phyloP scores from a whole-genome alignment of 2,113 vertebrate species.

The Ceyx margarethae region DNA sequence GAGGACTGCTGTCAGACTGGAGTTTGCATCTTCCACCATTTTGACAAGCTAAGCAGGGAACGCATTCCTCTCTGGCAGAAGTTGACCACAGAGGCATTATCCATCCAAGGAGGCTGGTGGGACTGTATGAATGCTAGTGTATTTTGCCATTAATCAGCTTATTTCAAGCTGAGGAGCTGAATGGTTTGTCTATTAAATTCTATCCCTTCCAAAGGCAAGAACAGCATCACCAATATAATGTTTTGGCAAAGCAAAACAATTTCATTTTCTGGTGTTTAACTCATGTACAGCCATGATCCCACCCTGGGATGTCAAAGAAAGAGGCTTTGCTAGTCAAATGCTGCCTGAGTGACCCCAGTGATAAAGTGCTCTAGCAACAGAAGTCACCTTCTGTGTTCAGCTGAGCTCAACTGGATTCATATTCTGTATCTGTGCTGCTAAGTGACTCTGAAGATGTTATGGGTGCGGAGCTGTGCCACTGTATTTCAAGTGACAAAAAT shows the following conservation, averaged over 20 bases:
- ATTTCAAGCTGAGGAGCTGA: not conserved
- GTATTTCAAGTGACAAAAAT: conserved; percentile 1
- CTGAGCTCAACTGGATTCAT: not conserved
- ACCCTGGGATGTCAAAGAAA: not conserved
- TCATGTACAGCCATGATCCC: not conserved
- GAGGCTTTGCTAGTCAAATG: not conserved
- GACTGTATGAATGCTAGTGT: not conserved
- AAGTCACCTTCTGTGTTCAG: conserved; percentile 55
- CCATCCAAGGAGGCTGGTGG: not conserved
- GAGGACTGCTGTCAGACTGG: not conserved
- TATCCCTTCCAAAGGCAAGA: not conserved
- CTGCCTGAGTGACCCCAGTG: not conserved
- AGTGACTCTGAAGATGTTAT: not conserved
- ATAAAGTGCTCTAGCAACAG: not conserved
- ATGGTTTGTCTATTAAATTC: not conserved
- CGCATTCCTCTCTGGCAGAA: not conserved
- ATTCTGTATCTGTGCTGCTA: not conserved
- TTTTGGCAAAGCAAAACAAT: not conserved
- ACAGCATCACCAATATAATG: not conserved
- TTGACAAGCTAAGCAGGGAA: not conserved
- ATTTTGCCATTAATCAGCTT: not conserved
- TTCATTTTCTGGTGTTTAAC: not conserved
- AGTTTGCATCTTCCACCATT: not conserved
- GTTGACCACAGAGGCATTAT: not conserved
- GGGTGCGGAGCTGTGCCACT: not conserved